These are phyloP conservation scores for Pampusana beccarii DNA, from an alignment of 2,113 vertebrate genomes.

Conservation along the genomic window DNA sequence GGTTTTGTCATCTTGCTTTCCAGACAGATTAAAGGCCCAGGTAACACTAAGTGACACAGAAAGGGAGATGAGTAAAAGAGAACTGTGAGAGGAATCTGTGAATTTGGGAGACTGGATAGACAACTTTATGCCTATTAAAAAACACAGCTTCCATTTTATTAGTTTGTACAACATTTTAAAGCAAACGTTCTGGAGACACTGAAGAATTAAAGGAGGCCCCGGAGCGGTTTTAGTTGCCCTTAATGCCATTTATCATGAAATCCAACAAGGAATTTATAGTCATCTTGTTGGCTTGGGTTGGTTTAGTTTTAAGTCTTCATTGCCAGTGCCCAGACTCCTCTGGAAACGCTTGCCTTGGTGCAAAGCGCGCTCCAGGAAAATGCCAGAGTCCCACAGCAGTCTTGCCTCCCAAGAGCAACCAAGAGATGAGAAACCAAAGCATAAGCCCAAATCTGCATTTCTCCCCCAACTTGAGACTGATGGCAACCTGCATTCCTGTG, in stretches of 20 bases:
- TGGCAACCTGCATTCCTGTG: neutral
- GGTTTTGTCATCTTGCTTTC: neutral
- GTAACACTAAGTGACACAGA: neutral
- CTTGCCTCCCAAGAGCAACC: neutral
- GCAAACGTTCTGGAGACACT: neutral
- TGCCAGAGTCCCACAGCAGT: neutral
- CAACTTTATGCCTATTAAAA: neutral
- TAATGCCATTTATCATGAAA: neutral
- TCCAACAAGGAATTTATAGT: neutral
- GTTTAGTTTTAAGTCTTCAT: neutral
- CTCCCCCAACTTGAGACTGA: accelerated
- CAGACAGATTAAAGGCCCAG: neutral
- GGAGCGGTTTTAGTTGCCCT: neutral
- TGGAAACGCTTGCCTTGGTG: too few relatives aligned
- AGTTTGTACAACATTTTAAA: neutral
- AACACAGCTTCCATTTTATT: neutral
- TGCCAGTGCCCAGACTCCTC: neutral
- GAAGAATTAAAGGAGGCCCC: neutral
- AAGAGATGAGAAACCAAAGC: neutral
- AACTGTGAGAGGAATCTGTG: neutral
- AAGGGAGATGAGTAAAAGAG: neutral
- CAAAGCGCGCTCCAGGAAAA: too few relatives aligned
- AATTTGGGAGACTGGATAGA: too few relatives aligned
- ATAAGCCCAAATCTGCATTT: neutral
- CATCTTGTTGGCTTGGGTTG: neutral